Conservation (phyloP, 2,797 vertebrate species). For the Gadopsis bispinosus region DNA sequence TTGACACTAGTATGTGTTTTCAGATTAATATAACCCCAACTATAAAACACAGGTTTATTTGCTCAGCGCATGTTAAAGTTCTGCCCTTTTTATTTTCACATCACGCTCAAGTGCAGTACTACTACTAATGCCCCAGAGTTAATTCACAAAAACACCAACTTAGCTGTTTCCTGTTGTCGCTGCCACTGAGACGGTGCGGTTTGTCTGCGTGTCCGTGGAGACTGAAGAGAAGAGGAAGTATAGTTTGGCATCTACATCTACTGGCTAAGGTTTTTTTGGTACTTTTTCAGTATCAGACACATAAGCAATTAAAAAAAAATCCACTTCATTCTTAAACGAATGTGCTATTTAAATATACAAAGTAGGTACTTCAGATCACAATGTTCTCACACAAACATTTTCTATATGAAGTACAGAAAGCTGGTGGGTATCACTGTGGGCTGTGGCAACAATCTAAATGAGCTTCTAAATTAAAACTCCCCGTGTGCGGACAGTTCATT, state of each 20-base stretch:
- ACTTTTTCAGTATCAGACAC: not conserved
- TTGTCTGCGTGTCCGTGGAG: slow-evolving; percentile 27
- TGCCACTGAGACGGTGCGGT: slow-evolving; percentile 36
- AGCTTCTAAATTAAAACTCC: slow-evolving; percentile 20
- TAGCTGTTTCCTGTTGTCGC: slow-evolving; percentile 50
- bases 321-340: not conserved
- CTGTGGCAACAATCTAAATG: slow-evolving; percentile 17
- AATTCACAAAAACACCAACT: slow-evolving; percentile 43
- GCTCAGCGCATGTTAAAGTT: not conserved
- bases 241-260: slow-evolving; percentile 11
- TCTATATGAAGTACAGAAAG: slow-evolving; percentile 9
- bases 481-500: not conserved
- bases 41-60: not conserved
- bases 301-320: not conserved
- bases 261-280: not conserved
- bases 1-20: not conserved
- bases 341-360: not conserved
- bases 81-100: not conserved
- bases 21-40: too few species aligned
- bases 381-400: not conserved
- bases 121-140: slow-evolving; percentile 2
- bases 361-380: not conserved
- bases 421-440: slow-evolving; percentile 9
- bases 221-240: slow-evolving; percentile 47
- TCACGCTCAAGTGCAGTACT: not conserved